Conservation (phyloP, 2,888 invertebrate genomes). For the Thymelicus sylvestris region DNA sequence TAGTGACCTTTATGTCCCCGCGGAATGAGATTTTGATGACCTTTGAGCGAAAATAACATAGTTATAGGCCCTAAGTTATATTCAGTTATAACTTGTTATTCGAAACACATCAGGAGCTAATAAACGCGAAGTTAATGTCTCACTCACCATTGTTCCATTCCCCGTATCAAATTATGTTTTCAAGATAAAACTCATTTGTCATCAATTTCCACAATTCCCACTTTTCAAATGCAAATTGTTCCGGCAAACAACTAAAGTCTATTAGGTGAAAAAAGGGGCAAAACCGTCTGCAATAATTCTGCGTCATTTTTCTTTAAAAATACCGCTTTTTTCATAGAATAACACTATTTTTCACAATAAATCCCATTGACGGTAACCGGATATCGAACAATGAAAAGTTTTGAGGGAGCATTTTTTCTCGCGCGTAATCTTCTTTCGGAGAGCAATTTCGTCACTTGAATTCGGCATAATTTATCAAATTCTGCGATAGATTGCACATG, state of each 20-base stretch:
- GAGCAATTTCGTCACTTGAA: slow-evolving; percentile 70
- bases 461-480: slow-evolving; percentile 80
- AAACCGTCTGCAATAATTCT: slow-evolving; percentile 21
- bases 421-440: slow-evolving; percentile 59
- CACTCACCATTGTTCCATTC: slow-evolving; percentile 32
- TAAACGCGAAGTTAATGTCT: slow-evolving; percentile 32
- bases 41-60: slow-evolving; percentile 16
- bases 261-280: slow-evolving; percentile 15
- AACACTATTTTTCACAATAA: slow-evolving; percentile 31
- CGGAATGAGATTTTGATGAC: slow-evolving; percentile 27
- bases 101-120: slow-evolving; percentile 26
- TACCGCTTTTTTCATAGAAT: not conserved
- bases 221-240: slow-evolving; percentile 10
- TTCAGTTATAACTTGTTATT: slow-evolving; percentile 12
- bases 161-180: slow-evolving; percentile 35
- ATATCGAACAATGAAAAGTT: slow-evolving; percentile 36
- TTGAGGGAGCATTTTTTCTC: slow-evolving; percentile 31
- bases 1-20: slow-evolving; percentile 16
- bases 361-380: slow-evolving; percentile 18
- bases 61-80: not conserved
- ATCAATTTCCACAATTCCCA: slow-evolving; percentile 25
- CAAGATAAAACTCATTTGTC: slow-evolving; percentile 35
- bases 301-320: slow-evolving; percentile 8
- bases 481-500: slow-evolving; percentile 71
- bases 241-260: slow-evolving; percentile 18